Evolutionary conservation across 1,140 invertebrate genomes (phyloP), one percentile per base, ranked within the genome.

Genomic region (Harpegnathos saltator): DNA sequence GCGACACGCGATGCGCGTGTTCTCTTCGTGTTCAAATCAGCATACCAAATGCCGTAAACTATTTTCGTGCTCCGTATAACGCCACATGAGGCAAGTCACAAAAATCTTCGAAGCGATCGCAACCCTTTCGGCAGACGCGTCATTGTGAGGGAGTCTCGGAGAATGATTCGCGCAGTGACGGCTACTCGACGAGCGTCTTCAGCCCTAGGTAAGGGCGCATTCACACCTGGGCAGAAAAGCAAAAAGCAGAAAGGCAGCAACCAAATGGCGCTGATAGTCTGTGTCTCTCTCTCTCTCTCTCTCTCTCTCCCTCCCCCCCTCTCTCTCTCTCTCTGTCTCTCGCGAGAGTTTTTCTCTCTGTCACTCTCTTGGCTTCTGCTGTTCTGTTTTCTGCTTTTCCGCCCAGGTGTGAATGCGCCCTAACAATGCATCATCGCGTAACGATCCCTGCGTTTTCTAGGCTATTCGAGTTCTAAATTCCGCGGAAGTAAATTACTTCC

Each of bases 1-100:
- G 3, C 63, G 69, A 71, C 62, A 75, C n/a, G 66, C 38, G n/a
- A n/a, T n/a, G n/a, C 38, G 38, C 9, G 38, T 72, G 61, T 83
- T 66, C 50, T 29, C 38, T n/a, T n/a, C n/a, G n/a, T 73, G 26
- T 26, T 83, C 86, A 83, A 83, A 86, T 86, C n/a, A 65, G 19
- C 19, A 52, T 66, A 77, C 17, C 14, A 3, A 17, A 65, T 52
- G 26, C 33, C 29, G n/a, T 24, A 29, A 22, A 62, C 72, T 50
- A 26, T 29, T 62, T 29, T 74, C 61, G 33, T 59, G 17, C 15
- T 33, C 7, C 7, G 33, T 7, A 33, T 33, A 11, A 3, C 24
- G 12, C 19, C 22, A 17, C 59, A 33, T 7, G 7, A 33, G 33
- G 7, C 7, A 44, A 44, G 0, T 33, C 33, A 12, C 61, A n/a